Evolutionary conservation across 2,113 vertebrate species (phyloP).

Genomic region (Opisthocomus hoazin): DNA sequence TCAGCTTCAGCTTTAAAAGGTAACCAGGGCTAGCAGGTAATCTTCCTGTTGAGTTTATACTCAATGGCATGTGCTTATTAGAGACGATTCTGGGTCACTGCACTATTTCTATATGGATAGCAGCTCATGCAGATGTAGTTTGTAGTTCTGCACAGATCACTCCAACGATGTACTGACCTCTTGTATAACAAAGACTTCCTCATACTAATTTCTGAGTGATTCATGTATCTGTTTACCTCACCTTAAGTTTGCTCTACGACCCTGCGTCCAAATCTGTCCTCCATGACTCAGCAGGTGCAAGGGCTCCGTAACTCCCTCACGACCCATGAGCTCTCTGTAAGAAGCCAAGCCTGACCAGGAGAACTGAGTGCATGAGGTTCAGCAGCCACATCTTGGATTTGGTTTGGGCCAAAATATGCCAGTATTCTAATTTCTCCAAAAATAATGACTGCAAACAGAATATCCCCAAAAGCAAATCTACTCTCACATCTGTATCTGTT

Average conservation of each 20-base stretch:
- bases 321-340: neutral
- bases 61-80: neutral
- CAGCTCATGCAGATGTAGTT: neutral
- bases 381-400: neutral
- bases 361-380: neutral
- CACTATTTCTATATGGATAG: neutral
- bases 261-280: neutral
- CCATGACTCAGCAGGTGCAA: neutral
- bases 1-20: neutral
- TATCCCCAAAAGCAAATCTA: neutral
- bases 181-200: neutral
- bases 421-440: neutral
- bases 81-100: neutral
- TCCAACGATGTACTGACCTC: neutral
- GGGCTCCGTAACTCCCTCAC: neutral
- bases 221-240: neutral
- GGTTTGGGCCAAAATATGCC: neutral
- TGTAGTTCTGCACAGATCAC: neutral
- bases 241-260: neutral
- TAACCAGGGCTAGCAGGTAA: neutral
- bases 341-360: neutral
- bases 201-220: neutral
- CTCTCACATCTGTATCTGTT: neutral
- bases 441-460: neutral
- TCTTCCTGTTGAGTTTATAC: neutral